Evolutionary conservation across 2,797 vertebrate species (phyloP).

Genomic region (Liasis olivaceus): DNA sequence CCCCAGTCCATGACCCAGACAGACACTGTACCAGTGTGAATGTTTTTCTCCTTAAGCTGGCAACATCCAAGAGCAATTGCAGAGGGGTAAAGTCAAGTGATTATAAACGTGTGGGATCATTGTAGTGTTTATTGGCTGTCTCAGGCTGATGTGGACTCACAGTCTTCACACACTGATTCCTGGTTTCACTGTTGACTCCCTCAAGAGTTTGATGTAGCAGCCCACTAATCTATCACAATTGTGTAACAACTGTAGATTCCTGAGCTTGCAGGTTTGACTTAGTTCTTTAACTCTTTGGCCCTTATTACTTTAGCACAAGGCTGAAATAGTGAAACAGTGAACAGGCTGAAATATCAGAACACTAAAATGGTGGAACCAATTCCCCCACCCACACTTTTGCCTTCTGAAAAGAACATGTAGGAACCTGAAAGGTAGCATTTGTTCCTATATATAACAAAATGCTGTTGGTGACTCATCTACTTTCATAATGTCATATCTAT

Average conservation of each 20-base stretch:
- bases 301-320: neutral
- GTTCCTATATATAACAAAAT: neutral
- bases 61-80: neutral
- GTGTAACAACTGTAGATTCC: neutral
- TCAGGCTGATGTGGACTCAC: neutral
- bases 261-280: neutral
- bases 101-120: neutral
- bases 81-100: neutral
- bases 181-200: neutral
- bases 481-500: too few relatives aligned
- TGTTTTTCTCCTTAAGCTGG: neutral
- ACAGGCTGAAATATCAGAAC: neutral
- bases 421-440: neutral
- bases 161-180: neutral
- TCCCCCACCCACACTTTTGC: neutral
- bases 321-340: neutral
- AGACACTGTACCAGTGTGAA: neutral
- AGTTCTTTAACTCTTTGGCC: neutral
- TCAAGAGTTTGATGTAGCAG: neutral
- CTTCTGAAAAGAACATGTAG: neutral
- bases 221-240: neutral
- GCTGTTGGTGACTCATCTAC: neutral
- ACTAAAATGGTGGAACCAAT: neutral
- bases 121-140: neutral
- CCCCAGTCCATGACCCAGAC: neutral